Evolutionary conservation across 2,888 invertebrate genomes (phyloP).

Genomic region (Argyra leucocephala): DNA sequence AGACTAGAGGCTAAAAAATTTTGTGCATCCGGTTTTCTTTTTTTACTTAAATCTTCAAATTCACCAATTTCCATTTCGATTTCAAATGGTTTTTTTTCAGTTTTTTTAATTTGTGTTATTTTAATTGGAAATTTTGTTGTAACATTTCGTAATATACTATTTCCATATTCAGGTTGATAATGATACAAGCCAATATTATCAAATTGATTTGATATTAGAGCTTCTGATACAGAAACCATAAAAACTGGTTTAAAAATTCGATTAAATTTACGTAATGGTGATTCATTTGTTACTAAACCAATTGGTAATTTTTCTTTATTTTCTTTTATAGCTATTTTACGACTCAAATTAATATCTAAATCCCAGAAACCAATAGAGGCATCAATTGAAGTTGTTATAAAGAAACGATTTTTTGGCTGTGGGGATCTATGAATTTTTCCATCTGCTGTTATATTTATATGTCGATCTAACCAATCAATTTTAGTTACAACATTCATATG

Average conservation of each 20-base stretch:
- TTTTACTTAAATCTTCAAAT: conserved; percentile 19
- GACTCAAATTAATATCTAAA: conserved; percentile 42
- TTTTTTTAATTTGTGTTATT: conserved; percentile 20
- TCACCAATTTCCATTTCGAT: conserved; percentile 28
- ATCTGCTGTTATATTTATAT: conserved; percentile 50
- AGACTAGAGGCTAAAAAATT: conserved; percentile 40
- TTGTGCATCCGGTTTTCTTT: conserved; percentile 15
- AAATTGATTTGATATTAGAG: conserved; percentile 38
- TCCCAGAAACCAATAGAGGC: conserved; percentile 64
- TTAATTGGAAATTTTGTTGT: conserved; percentile 28
- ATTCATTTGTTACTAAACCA: conserved; percentile 51
- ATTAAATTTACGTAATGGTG: conserved; percentile 52
- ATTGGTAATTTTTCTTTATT: conserved; percentile 46
- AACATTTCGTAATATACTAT: background rate
- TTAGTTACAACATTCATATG: conserved; percentile 55
- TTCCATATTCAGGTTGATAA: conserved; percentile 5
- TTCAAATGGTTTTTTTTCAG: conserved; percentile 20
- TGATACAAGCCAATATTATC: conserved; percentile 18
- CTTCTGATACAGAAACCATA: conserved; percentile 44
- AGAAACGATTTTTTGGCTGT: conserved; percentile 49
- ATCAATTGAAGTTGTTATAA: conserved; percentile 57
- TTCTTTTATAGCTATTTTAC: conserved; percentile 22
- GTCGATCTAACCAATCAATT: conserved; percentile 60
- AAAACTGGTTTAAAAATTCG: conserved; percentile 55
- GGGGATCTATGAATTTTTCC: conserved; percentile 47